Evolutionary conservation across 2,888 invertebrate genomes (phyloP).

Genomic region (Mythimna loreyi): DNA sequence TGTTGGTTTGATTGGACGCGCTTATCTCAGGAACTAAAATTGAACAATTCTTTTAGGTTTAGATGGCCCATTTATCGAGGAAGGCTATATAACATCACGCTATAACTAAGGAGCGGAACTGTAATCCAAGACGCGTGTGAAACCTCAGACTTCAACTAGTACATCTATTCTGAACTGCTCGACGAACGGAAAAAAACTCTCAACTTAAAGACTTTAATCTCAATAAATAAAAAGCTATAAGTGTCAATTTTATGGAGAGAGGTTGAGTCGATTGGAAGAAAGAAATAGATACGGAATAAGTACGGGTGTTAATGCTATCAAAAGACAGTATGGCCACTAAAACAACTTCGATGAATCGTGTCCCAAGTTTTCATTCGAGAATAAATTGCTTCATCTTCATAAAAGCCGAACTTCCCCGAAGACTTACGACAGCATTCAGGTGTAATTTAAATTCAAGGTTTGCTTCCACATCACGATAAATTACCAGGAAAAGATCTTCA

Average conservation of each 20-base stretch:
- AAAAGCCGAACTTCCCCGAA: constrained; percentile 37
- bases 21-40: no score
- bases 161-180: not conserved
- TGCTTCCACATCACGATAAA: constrained; percentile 66
- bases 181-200: not conserved
- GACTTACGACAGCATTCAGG: constrained; percentile 53
- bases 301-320: not conserved
- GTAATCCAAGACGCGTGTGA: no score
- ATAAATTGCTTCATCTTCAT: constrained; percentile 39
- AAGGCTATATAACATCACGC: no score
- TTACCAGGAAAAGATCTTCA: constrained; percentile 60
- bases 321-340: constrained; percentile 8
- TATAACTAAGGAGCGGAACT: no score
- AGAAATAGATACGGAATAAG: not conserved
- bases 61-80: no score
- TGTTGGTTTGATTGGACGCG: no score
- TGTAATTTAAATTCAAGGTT: constrained; percentile 65
- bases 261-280: not conserved
- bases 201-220: no score
- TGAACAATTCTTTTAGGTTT: no score
- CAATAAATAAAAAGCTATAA: not conserved
- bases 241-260: not conserved
- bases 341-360: constrained; percentile 20
- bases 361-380: constrained; percentile 5
- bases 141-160: no score